Percentiles rank a stretch among this genome's conserved stretches.
phyloP scores from a whole-genome alignment of 2,888 invertebrate species.

The Embidobia sp. region DNA sequence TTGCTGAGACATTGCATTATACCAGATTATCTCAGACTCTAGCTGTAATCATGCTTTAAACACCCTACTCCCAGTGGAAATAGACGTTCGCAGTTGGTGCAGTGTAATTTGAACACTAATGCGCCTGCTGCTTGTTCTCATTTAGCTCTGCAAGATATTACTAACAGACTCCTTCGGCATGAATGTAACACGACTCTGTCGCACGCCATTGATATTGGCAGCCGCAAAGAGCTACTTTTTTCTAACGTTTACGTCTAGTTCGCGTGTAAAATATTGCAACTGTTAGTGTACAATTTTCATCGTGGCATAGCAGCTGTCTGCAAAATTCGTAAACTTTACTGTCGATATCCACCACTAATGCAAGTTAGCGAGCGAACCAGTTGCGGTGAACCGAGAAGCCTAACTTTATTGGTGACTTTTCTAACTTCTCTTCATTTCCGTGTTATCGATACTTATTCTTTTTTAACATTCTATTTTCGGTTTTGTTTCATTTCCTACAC shows the following conservation, averaged over 20 bases:
- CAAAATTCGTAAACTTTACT: slow-evolving; percentile 37
- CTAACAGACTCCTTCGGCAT: slow-evolving; percentile 26
- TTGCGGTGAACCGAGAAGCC: slow-evolving; percentile 1
- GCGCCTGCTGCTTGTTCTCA: slow-evolving; percentile 45
- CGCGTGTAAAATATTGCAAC: slow-evolving; percentile 24
- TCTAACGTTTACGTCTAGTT: slow-evolving; percentile 23
- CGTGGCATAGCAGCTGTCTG: slow-evolving; percentile 19
- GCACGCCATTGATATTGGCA: slow-evolving; percentile 23
- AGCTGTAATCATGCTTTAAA: slow-evolving; percentile 58
- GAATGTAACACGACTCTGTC: slow-evolving; percentile 20
- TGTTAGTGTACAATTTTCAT: slow-evolving; percentile 13
- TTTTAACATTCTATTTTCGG: too few species aligned
- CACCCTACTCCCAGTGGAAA: slow-evolving; percentile 36
- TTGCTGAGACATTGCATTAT: slow-evolving; percentile 55
- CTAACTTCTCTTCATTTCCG: background rate
- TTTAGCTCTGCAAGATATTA: slow-evolving; percentile 38
- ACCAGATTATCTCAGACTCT: slow-evolving; percentile 52
- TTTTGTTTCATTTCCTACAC: too few species aligned
- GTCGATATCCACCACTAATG: slow-evolving; percentile 1
- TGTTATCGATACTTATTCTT: too few species aligned
- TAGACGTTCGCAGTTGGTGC: slow-evolving; percentile 35
- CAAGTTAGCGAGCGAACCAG: slow-evolving; percentile 18
- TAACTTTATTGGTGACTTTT: slow-evolving; percentile 15
- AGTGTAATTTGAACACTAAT: slow-evolving; percentile 44
- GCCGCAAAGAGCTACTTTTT: background rate